phyloP scores from a whole-genome alignment of 2,113 vertebrate species.

The Hyla sarda region DNA sequence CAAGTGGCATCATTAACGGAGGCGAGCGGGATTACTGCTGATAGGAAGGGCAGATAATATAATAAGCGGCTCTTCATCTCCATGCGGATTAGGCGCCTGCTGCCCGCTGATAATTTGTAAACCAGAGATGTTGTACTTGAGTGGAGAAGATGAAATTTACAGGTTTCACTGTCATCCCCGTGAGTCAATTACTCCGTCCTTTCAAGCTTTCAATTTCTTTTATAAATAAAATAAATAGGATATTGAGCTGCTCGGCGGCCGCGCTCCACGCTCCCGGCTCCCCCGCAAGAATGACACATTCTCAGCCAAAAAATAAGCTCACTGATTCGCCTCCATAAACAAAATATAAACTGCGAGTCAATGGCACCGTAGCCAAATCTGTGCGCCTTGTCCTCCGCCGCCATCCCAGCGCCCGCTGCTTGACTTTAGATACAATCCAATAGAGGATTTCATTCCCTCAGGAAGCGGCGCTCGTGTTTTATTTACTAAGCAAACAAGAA shows the following conservation, averaged over 20 bases:
- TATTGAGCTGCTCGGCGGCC: constrained; percentile 78
- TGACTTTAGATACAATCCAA: constrained; percentile 44
- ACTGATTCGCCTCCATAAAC: constrained; percentile 78
- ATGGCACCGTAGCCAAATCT: constrained; percentile 70
- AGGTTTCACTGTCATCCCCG: constrained; percentile 87
- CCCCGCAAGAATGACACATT: constrained; percentile 82
- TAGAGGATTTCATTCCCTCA: not conserved
- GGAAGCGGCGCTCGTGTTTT: not conserved
- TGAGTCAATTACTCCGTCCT: constrained; percentile 89
- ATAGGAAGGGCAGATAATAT: constrained; percentile 96
- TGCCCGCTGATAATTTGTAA: constrained; percentile 88
- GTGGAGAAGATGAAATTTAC: constrained; percentile 90
- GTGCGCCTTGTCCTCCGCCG: constrained; percentile 76
- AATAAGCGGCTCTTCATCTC: constrained; percentile 86
- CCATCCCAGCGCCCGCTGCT: constrained; percentile 67
- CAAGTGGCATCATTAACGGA: constrained; percentile 99
- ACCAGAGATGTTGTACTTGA: constrained; percentile 85
- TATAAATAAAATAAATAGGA: constrained; percentile 89
- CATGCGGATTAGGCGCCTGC: constrained; percentile 89
- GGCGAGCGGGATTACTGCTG: constrained; percentile 99
- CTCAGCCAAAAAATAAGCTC: constrained; percentile 72
- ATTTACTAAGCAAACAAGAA: constrained; percentile 44
- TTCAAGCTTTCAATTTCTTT: constrained; percentile 87
- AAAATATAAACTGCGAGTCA: constrained; percentile 79
- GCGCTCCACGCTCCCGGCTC: constrained; percentile 69